Evolutionary conservation across 2,797 vertebrate genomes (phyloP).

Genomic region (Emydoidea blandingii): DNA sequence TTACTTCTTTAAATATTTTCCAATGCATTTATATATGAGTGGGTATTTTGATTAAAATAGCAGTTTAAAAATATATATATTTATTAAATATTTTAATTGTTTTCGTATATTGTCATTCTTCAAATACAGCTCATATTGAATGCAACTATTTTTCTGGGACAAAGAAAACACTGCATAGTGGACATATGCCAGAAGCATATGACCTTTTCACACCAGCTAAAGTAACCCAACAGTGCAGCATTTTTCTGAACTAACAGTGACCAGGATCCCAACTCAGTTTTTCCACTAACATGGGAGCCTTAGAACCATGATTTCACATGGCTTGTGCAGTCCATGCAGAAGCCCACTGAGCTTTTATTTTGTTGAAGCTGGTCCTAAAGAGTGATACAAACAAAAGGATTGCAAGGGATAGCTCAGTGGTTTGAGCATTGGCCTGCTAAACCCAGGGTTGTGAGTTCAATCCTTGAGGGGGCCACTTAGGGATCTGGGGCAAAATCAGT

Average conservation of each 20-base stretch:
- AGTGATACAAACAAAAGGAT: rapidly evolving
- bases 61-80: too few species aligned
- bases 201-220: conserved; percentile 19
- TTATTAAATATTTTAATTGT: neutral
- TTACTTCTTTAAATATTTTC: neutral
- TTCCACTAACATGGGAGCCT: neutral
- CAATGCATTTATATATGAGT: neutral
- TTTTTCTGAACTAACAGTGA: neutral
- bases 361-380: neutral
- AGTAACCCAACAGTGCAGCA: neutral
- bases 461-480: too few species aligned
- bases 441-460: too few species aligned
- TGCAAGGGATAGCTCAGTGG: too few species aligned
- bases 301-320: neutral
- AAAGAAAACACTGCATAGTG: neutral
- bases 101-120: conserved; percentile 2
- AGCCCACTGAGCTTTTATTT: neutral
- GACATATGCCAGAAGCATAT: neutral
- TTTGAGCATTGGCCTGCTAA: too few species aligned
- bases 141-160: neutral
- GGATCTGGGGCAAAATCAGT: too few species aligned
- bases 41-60: neutral
- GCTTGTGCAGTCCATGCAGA: neutral
- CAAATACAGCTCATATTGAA: neutral
- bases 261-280: neutral